Percentiles rank a stretch among this genome's conserved stretches.
Evolutionary conservation across 2,888 invertebrate species (phyloP).

Genomic region (Volucella inanis): DNA sequence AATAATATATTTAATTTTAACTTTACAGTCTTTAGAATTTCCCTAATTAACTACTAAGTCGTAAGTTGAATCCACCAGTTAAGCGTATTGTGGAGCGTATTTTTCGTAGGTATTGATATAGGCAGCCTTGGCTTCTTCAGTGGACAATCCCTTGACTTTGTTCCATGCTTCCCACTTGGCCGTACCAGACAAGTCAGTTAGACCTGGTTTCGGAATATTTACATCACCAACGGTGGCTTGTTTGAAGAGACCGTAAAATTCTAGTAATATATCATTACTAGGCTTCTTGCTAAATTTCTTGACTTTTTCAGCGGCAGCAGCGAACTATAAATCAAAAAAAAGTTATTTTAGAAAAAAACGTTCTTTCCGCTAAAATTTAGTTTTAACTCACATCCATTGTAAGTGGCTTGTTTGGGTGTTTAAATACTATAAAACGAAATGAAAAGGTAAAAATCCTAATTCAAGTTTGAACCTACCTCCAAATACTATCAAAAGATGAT

Average conservation of each 20-base stretch:
- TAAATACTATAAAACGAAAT: conserved; percentile 1
- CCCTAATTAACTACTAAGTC: conserved; percentile 27
- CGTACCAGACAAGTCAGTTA: conserved; percentile 95
- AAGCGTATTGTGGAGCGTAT: conserved; percentile 84
- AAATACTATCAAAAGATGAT: conserved; percentile 19
- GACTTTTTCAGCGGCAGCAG: conserved; percentile 88
- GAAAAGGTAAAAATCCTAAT: not conserved
- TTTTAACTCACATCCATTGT: conserved; percentile 74
- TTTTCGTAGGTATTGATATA: conserved; percentile 89
- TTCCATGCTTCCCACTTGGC: conserved; percentile 98
- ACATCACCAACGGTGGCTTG: conserved; percentile 93
- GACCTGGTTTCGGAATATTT: conserved; percentile 92
- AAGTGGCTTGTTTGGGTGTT: not conserved
- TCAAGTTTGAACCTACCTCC: conserved; percentile 15
- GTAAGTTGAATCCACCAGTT: conserved; percentile 50
- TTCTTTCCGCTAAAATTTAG: not conserved
- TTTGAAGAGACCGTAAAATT: conserved; percentile 93
- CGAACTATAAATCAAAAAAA: conserved; percentile 84
- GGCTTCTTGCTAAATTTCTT: conserved; percentile 90
- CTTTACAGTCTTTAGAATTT: not conserved
- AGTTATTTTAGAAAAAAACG: not conserved
- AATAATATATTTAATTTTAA: conserved; percentile 14
- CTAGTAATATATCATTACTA: conserved; percentile 91
- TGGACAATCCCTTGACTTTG: conserved; percentile 89
- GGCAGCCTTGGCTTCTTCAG: conserved; percentile 91